These are phyloP conservation scores for Lobophora halterata DNA, from an alignment of 2,888 invertebrate genomes.

Conservation along the genomic window DNA sequence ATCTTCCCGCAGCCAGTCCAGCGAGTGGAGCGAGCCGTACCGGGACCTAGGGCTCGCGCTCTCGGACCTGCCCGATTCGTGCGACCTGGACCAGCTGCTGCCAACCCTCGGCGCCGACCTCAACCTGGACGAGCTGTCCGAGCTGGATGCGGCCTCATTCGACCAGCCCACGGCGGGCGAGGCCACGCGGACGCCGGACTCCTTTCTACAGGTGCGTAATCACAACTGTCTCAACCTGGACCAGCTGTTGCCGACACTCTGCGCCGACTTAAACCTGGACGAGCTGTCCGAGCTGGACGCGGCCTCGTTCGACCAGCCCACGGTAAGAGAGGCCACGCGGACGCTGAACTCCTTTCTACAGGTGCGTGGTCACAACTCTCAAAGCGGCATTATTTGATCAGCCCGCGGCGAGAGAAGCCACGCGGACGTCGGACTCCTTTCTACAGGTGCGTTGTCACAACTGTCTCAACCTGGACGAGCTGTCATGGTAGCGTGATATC, in stretches of 20 bases:
- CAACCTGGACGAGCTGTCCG: slow-evolving; percentile 74
- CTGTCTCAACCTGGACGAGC: too few relatives aligned
- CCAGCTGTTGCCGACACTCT: slow-evolving; percentile 82
- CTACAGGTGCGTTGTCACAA: too few relatives aligned
- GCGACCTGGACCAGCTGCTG: slow-evolving; percentile 84
- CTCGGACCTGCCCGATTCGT: slow-evolving; percentile 68
- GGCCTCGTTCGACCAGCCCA: slow-evolving; percentile 55
- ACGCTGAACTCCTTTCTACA: slow-evolving; percentile 49
- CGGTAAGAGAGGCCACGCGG: slow-evolving; percentile 45
- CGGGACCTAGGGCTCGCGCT: slow-evolving; percentile 65
- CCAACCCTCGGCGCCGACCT: slow-evolving; percentile 82
- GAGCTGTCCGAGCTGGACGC: slow-evolving; percentile 67
- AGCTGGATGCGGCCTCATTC: slow-evolving; percentile 63
- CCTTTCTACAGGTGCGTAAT: slow-evolving; percentile 49
- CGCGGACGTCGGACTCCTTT: slow-evolving; percentile 48
- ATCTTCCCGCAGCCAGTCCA: slow-evolving; percentile 40
- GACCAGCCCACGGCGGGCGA: slow-evolving; percentile 45
- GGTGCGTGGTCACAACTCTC: too few relatives aligned
- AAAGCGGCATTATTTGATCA: slow-evolving; percentile 60
- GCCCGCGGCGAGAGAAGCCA: slow-evolving; percentile 42
- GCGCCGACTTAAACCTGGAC: slow-evolving; percentile 81
- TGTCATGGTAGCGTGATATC: too few relatives aligned
- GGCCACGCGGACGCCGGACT: slow-evolving; percentile 48
- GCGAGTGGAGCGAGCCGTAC: slow-evolving; percentile 76
- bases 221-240: too few relatives aligned